Evolutionary conservation across 1,140 invertebrate species (phyloP), one percentile per base, ranked within the genome.

Genomic region (Cyphomyrmex costatus): DNA sequence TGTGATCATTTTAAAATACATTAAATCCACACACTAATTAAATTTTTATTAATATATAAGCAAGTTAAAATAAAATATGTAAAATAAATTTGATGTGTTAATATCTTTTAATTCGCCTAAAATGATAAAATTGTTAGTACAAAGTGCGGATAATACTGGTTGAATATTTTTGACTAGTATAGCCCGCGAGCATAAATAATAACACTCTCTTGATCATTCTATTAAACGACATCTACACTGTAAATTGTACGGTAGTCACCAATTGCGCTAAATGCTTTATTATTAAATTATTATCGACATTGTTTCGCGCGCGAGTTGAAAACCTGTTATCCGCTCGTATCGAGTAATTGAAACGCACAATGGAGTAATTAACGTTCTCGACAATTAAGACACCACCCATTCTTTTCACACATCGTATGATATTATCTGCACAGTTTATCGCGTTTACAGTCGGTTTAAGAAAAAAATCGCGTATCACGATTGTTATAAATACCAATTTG

Each of bases 321-420:
- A 46, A 53, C 21, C 53, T 60, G 24, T 83, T 83, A 60, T 68
- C 8, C 7, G 66, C 24, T 63, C 51, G 42, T 33, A 58, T 85
- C 33, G 21, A 61, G 53, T 63, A 85, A 85, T 80, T 80, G 63
- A 85, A 82, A 85, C 21, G 53, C 49, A 85, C 76, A 85, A 85
- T 85, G 51, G 61, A 66, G 19, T 53, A 60, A 85, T 85, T 85
- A 87, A 87, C 85, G 61, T 77, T 87, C 86, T 33, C 30, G 68
- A 8, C 82, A 66, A 89, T 89, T 87, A 85, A 89, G 58, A 33
- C 27, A 36, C 24, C 30, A 24, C 36, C n/a, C 42, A 14, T 87
- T 90, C 90, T 78, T 87, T 86, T 86, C 49, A 53, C 82, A 73
- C 79, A 51, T 74, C 46, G 4, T 3, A 14, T 51, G 65, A 56